Percentiles rank a stretch among this genome's conserved stretches.
Conservation (phyloP, 2,113 vertebrate genomes). For the Clarias batrachus region DNA sequence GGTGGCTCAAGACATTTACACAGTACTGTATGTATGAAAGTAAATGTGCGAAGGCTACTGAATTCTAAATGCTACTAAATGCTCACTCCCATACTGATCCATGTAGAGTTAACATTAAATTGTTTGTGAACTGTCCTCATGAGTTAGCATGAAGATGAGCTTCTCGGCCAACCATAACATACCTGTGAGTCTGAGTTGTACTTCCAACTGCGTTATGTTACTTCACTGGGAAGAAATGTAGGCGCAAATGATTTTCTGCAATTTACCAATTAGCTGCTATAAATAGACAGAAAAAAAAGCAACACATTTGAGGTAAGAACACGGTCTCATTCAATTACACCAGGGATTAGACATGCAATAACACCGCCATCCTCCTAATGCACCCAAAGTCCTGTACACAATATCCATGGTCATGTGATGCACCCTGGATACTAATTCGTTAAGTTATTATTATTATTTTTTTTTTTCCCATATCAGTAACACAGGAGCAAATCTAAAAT, state of each 20-base stretch:
- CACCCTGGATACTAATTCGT: neutral
- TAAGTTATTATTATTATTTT: neutral
- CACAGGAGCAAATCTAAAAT: neutral
- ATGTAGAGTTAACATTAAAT: neutral
- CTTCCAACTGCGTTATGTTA: neutral
- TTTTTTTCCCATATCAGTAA: neutral
- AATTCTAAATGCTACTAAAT: too few species aligned
- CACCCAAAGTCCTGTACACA: neutral
- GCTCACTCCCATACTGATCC: neutral
- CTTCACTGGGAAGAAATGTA: constrained; percentile 12
- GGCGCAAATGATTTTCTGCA: neutral
- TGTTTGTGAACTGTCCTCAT: neutral
- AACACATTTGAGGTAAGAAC: constrained; percentile 38
- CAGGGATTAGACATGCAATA: constrained; percentile 21
- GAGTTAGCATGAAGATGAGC: neutral
- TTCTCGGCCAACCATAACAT: neutral
- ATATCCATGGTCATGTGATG: neutral
- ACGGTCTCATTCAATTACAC: constrained; percentile 21
- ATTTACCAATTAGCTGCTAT: constrained; percentile 23
- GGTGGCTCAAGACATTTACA: too few species aligned
- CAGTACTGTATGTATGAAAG: neutral
- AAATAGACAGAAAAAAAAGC: constrained; percentile 17
- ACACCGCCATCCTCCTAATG: constrained; percentile 11
- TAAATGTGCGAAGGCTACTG: neutral
- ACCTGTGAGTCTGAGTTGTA: neutral